phyloP scores from a whole-genome alignment of 2,797 vertebrate species.

The Anguilla megastoma region DNA sequence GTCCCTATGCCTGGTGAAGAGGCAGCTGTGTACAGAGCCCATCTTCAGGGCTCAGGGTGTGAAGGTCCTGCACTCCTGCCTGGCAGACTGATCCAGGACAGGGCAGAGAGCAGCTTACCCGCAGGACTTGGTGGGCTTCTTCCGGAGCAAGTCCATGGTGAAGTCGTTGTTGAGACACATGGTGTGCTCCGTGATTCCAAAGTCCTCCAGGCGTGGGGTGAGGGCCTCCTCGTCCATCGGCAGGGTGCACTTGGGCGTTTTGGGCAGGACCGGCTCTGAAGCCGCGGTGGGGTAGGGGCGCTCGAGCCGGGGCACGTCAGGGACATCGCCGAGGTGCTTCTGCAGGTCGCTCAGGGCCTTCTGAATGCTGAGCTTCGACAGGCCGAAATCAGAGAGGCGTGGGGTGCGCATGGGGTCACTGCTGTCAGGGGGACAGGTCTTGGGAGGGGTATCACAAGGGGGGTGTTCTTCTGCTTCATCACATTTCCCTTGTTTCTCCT shows the following conservation, averaged over 20 bases:
- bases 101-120: conserved; percentile 53
- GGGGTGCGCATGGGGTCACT: conserved; percentile 68
- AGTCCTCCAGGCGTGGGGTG: conserved; percentile 82
- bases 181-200: conserved; percentile 82
- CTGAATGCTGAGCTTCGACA: conserved; percentile 78
- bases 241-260: conserved; percentile 78
- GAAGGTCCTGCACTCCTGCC: background rate
- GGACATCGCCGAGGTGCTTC: conserved; percentile 48
- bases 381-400: conserved; percentile 87
- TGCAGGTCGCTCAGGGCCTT: conserved; percentile 52
- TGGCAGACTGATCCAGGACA: background rate
- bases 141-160: conserved; percentile 80
- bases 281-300: conserved; percentile 33
- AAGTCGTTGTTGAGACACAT: conserved; percentile 88
- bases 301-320: conserved; percentile 55
- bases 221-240: conserved; percentile 75
- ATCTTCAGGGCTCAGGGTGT: background rate
- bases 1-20: background rate
- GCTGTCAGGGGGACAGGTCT: conserved; percentile 36
- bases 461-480: conserved; percentile 38
- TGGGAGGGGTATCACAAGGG: background rate
- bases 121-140: conserved; percentile 61
- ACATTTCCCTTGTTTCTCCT: conserved; percentile 28
- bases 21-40: background rate
- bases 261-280: conserved; percentile 46